These are phyloP conservation scores for Neria commutata DNA, from an alignment of 2,888 invertebrate species.

Conservation along the genomic window DNA sequence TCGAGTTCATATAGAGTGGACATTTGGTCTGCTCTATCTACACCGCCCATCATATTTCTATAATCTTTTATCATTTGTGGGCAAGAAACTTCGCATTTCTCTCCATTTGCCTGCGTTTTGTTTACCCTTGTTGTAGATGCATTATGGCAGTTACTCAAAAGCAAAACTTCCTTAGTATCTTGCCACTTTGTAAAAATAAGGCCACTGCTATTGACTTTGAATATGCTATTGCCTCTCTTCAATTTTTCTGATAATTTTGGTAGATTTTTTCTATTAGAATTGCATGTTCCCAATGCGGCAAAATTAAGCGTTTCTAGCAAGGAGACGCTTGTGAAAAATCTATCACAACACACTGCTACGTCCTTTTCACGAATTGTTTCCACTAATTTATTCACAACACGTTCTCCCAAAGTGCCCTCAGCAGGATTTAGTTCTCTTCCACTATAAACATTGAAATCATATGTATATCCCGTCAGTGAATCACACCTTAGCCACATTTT, in stretches of 20 bases:
- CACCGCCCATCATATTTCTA: slow-evolving; percentile 23
- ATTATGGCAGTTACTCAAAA: too few relatives aligned
- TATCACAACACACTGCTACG: slow-evolving; percentile 20
- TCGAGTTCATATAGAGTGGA: slow-evolving; percentile 22
- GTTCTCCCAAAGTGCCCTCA: slow-evolving; percentile 16
- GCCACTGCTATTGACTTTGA: too few relatives aligned
- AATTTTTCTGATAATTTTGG: too few relatives aligned
- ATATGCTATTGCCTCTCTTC: too few relatives aligned
- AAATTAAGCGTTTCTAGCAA: too few relatives aligned
- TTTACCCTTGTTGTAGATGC: too few relatives aligned
- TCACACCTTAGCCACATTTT: slow-evolving; percentile 19
- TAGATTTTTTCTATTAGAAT: slow-evolving; percentile 12
- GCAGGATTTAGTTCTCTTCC: background rate
- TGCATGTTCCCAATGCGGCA: too few relatives aligned
- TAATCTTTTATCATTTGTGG: slow-evolving; percentile 24
- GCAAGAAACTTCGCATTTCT: too few relatives aligned
- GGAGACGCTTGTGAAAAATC: slow-evolving; percentile 22
- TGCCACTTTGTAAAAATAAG: too few relatives aligned
- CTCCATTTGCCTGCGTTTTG: too few relatives aligned
- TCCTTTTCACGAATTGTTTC: slow-evolving; percentile 17
- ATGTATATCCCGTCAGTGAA: slow-evolving; percentile 7
- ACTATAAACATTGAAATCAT: slow-evolving; percentile 20
- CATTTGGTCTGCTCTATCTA: slow-evolving; percentile 25
- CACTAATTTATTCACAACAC: slow-evolving; percentile 18
- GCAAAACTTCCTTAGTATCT: too few relatives aligned